Evolutionary conservation across 2,113 vertebrate genomes (phyloP).

Genomic region (Aviceda subcristata): DNA sequence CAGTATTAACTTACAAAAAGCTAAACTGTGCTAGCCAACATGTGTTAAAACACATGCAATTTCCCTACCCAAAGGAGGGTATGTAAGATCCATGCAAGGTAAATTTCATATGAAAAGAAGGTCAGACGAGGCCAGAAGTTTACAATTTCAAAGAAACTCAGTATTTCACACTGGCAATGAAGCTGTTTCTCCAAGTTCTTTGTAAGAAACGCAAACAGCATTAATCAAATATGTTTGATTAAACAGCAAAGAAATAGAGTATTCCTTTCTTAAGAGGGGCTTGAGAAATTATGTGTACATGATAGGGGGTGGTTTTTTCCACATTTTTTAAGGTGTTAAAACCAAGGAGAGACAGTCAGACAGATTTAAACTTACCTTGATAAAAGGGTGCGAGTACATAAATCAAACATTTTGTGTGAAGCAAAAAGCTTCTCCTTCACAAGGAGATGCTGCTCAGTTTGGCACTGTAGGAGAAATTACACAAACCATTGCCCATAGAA

Average conservation of each 20-base stretch:
- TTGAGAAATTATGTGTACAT: not conserved
- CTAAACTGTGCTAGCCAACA: not conserved
- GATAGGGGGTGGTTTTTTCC: not conserved
- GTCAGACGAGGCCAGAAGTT: not conserved
- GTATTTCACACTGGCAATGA: not conserved
- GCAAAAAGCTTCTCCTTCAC: constrained; percentile 20
- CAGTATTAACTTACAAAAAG: not conserved
- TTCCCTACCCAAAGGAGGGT: not conserved
- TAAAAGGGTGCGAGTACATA: constrained; percentile 48
- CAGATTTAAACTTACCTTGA: constrained; percentile 35
- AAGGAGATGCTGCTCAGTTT: not conserved
- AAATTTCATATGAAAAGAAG: not conserved
- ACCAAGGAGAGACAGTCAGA: not conserved
- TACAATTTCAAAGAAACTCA: not conserved
- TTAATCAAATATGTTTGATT: not conserved
- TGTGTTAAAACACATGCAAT: not conserved
- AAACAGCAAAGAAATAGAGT: not conserved
- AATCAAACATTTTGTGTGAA: constrained; percentile 55
- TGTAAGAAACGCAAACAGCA: not conserved
- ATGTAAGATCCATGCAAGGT: not conserved
- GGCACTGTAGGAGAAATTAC: constrained; percentile 48
- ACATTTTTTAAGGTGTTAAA: not conserved
- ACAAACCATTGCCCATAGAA: constrained; percentile 58
- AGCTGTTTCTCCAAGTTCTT: not conserved
- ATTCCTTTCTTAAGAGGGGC: not conserved